These are phyloP conservation scores for Aulostomus chinensis DNA, from an alignment of 2,797 vertebrate genomes.

Conservation along the genomic window DNA sequence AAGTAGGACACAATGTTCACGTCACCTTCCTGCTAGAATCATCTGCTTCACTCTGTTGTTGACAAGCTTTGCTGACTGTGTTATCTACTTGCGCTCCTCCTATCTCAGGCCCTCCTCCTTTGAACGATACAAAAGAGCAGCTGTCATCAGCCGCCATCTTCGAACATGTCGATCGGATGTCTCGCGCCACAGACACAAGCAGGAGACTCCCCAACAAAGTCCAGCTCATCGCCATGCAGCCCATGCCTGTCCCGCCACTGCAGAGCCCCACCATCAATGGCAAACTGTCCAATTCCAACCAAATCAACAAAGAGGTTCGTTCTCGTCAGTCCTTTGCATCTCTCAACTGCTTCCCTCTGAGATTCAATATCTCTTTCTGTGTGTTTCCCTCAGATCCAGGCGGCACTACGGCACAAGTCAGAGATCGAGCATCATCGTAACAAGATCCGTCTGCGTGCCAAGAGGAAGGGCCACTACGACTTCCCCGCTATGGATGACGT, in stretches of 20 bases:
- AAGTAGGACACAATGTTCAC: slow-evolving; percentile 13
- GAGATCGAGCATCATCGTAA: slow-evolving; percentile 99
- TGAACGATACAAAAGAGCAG: slow-evolving; percentile 80
- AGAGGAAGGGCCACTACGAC: slow-evolving; percentile 97
- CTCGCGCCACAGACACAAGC: slow-evolving; percentile 85
- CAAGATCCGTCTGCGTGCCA: slow-evolving; percentile 96
- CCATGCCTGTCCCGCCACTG: slow-evolving; percentile 86
- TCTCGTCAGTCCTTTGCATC: background rate
- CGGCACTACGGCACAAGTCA: slow-evolving; percentile 94
- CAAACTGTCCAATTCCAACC: slow-evolving; percentile 84
- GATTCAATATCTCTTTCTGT: background rate
- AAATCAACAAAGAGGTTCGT: slow-evolving; percentile 93
- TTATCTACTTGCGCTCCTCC: too few relatives aligned
- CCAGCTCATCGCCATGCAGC: slow-evolving; percentile 99
- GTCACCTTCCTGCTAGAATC: too few relatives aligned
- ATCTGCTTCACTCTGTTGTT: too few relatives aligned
- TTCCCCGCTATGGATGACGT: slow-evolving; percentile 94
- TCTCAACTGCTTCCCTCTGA: background rate
- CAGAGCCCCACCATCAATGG: slow-evolving; percentile 80
- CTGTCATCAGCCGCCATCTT: slow-evolving; percentile 94
- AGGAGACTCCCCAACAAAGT: slow-evolving; percentile 90
- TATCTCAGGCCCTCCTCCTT: slow-evolving; percentile 84
- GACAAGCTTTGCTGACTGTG: too few relatives aligned
- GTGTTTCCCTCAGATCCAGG: slow-evolving; percentile 85
- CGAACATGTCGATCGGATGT: slow-evolving; percentile 93